phyloP scores from a whole-genome alignment of 2,888 invertebrate genomes.

The Melieria picta region DNA sequence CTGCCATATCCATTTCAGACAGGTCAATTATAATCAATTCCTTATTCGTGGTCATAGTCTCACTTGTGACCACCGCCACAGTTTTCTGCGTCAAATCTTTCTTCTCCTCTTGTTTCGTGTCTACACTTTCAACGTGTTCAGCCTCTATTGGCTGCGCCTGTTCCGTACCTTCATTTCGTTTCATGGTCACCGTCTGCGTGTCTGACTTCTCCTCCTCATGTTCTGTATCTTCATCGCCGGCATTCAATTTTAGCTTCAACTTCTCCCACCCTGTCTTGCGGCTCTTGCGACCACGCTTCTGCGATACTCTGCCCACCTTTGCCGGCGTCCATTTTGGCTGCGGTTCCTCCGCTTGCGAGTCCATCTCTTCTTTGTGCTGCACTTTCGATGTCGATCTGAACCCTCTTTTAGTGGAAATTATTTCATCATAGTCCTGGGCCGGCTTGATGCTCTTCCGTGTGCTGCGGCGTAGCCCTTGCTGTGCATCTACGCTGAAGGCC shows the following conservation, averaged over 20 bases:
- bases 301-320: conserved; percentile 54
- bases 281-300: conserved; percentile 46
- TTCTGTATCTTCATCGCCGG: neutral
- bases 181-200: neutral
- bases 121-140: neutral
- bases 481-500: neutral
- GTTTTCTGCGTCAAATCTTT: conserved; percentile 22
- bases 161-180: neutral
- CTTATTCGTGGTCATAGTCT: neutral
- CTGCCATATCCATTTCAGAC: conserved; percentile 42
- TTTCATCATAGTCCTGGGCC: conserved; percentile 56
- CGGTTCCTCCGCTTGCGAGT: neutral
- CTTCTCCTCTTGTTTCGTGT: neutral
- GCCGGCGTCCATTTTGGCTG: conserved; percentile 51
- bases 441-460: conserved; percentile 59
- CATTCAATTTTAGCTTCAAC: conserved; percentile 4
- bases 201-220: neutral
- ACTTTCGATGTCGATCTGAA: conserved; percentile 37
- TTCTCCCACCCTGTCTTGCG: conserved; percentile 2
- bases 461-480: conserved; percentile 57
- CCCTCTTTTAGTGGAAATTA: conserved; percentile 44
- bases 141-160: neutral
- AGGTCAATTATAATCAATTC: neutral
- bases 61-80: neutral
- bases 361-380: conserved; percentile 19